Conservation (phyloP, 2,888 invertebrate genomes). For the Megastigmus dorsalis region DNA sequence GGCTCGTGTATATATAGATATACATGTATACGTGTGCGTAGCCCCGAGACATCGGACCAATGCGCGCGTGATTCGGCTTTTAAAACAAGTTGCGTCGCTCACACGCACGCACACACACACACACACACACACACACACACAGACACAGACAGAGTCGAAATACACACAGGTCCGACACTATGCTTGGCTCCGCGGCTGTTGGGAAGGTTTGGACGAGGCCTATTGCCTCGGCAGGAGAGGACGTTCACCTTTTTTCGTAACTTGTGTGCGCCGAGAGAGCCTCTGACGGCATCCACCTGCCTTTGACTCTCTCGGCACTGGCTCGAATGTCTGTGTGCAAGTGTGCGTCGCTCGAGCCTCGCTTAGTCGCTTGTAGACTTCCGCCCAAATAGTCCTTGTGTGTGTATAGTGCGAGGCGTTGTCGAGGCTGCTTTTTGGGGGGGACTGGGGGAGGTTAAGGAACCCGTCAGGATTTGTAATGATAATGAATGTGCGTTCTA, state of each 20-base stretch:
- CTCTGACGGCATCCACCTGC: conserved; percentile 55
- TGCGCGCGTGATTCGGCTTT: conserved; percentile 39
- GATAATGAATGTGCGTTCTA: too few species aligned
- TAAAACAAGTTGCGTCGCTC: conserved; percentile 5
- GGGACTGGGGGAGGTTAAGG: conserved; percentile 2
- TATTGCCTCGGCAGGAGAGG: conserved; percentile 59
- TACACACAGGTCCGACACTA: too few species aligned
- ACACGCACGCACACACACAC: neutral
- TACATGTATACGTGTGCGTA: neutral
- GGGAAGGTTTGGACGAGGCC: conserved; percentile 65
- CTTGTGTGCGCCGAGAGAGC: conserved; percentile 67
- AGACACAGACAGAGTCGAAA: too few species aligned
- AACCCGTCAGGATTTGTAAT: conserved; percentile 14
- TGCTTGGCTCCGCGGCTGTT: conserved; percentile 63
- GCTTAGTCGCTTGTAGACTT: conserved; percentile 5
- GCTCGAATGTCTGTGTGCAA: too few species aligned
- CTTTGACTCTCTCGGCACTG: neutral
- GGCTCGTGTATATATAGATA: neutral
- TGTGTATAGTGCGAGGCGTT: neutral
- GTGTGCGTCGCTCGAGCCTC: too few species aligned
- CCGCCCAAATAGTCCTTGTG: conserved; percentile 44
- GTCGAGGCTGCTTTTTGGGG: conserved; percentile 11
- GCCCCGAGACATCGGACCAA: too few species aligned
- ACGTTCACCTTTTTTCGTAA: conserved; percentile 74
- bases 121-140: too few species aligned